These are phyloP conservation scores for Cistogaster globosa DNA, from an alignment of 2,888 invertebrate species.

Conservation along the genomic window DNA sequence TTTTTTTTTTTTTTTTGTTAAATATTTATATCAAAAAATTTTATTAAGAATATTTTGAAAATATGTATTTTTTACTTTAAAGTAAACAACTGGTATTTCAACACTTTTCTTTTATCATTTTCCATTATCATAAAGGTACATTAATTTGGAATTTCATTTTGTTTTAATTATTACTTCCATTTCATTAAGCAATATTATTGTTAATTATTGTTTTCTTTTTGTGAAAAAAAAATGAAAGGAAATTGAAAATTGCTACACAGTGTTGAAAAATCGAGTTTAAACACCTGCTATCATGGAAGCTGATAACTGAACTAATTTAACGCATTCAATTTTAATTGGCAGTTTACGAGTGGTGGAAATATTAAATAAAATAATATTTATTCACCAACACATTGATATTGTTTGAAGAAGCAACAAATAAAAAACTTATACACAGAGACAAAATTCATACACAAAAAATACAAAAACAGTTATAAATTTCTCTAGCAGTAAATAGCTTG, in stretches of 20 bases:
- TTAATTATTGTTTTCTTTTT: conserved; percentile 2
- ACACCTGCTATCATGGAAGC: conserved; percentile 80
- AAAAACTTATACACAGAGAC: conserved; percentile 4
- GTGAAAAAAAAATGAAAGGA: neutral
- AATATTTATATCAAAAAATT: conserved; percentile 19
- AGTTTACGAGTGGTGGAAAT: conserved; percentile 75
- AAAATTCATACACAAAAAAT: neutral
- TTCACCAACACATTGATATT: conserved; percentile 27
- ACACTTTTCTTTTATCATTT: conserved; percentile 10
- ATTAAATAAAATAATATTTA: conserved; percentile 32
- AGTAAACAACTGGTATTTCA: conserved; percentile 17
- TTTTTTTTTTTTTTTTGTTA: neutral
- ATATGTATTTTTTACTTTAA: neutral
- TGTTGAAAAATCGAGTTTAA: conserved; percentile 39
- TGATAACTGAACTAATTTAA: conserved; percentile 83
- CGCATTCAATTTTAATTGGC: conserved; percentile 82
- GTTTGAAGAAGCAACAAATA: conserved; percentile 41
- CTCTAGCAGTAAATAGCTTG: neutral
- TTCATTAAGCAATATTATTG: conserved; percentile 21
- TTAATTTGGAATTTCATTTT: conserved; percentile 6
- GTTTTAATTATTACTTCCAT: conserved; percentile 22
- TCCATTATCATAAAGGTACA: conserved; percentile 16
- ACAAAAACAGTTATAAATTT: neutral
- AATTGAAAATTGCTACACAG: neutral
- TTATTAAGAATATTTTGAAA: conserved; percentile 3